These are phyloP conservation scores for Meghimatium bilineatum DNA, from an alignment of 2,888 invertebrate species.

Conservation along the genomic window DNA sequence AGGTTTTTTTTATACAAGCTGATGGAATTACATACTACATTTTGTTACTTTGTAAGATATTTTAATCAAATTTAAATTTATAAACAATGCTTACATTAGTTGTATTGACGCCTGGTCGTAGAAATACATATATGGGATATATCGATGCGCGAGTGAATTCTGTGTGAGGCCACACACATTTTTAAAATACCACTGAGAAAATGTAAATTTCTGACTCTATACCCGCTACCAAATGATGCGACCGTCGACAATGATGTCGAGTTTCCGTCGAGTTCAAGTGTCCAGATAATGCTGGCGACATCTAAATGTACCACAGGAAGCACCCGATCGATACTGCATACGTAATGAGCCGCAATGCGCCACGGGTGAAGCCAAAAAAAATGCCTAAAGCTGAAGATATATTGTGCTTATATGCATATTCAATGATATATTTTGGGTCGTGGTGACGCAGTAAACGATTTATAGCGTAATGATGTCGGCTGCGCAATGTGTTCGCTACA, in stretches of 20 bases:
- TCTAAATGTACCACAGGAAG: background rate
- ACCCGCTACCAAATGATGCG: background rate
- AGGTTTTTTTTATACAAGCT: too few relatives aligned
- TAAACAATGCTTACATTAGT: too few relatives aligned
- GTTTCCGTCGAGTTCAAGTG: too few relatives aligned
- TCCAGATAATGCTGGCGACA: background rate
- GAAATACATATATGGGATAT: too few relatives aligned
- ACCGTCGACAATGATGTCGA: background rate
- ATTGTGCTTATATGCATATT: background rate
- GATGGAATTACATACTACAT: too few relatives aligned
- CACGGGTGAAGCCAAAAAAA: background rate
- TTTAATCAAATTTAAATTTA: too few relatives aligned
- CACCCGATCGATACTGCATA: constrained; percentile 19
- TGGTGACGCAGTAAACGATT: background rate
- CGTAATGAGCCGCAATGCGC: constrained; percentile 30
- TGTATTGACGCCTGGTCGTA: too few relatives aligned
- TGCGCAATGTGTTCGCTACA: background rate
- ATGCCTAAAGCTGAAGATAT: background rate
- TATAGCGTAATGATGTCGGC: background rate
- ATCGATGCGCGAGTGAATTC: too few relatives aligned
- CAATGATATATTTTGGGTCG: background rate
- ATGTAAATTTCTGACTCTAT: background rate
- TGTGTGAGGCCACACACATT: too few relatives aligned
- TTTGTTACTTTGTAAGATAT: too few relatives aligned
- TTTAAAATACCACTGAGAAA: background rate